A percentile compares a stretch with the other conserved stretches of the same genome.
Conservation (phyloP, 1,140 invertebrate species). For the Melitaea cinxia region DNA sequence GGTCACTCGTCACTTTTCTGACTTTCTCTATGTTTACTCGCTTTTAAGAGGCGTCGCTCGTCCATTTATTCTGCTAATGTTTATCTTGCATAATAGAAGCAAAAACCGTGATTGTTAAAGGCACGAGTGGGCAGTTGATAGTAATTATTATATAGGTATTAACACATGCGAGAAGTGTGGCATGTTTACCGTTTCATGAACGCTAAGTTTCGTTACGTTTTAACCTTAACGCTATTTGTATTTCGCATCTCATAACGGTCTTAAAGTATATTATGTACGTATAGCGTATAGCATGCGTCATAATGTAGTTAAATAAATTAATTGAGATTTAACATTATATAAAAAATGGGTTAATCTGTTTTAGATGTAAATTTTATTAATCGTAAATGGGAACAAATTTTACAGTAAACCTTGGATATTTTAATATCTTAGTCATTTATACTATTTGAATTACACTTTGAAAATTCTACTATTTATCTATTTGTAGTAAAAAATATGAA, state of each 20-base stretch:
- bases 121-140: constrained; percentile 3
- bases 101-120: not conserved
- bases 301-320: not conserved
- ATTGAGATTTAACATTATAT: too few species aligned
- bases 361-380: not conserved
- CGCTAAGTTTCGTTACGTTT: not conserved
- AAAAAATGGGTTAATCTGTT: not conserved
- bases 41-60: not conserved
- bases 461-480: too few species aligned
- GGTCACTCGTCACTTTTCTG: constrained; percentile 28
- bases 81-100: constrained; percentile 9
- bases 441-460: too few species aligned
- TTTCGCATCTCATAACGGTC: not conserved
- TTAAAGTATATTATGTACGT: not conserved
- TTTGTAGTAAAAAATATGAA: too few species aligned
- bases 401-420: too few species aligned
- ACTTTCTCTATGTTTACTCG: constrained; percentile 29
- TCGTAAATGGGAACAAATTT: too few species aligned
- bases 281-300: not conserved
- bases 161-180: not conserved
- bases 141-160: not conserved
- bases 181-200: constrained; percentile 3
- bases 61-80: constrained; percentile 24
- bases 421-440: not conserved
- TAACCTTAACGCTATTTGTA: not conserved